Evolutionary conservation across 1,140 invertebrate species (phyloP).

Genomic region (Drosophila bocqueti): DNA sequence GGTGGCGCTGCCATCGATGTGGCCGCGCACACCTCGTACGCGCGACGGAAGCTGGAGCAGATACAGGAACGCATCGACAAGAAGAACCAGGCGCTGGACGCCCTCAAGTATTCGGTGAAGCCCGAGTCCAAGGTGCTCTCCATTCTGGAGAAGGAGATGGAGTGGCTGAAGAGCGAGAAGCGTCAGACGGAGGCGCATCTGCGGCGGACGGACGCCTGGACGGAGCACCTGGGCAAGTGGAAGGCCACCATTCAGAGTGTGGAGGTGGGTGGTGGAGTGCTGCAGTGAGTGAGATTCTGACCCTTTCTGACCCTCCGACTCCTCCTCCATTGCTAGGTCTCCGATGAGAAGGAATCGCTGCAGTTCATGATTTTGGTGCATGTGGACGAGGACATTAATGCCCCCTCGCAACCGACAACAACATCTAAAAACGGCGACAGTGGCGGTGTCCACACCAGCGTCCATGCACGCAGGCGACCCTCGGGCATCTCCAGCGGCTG

Average conservation of each 20-base stretch:
- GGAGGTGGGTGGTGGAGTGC: constrained; percentile 86
- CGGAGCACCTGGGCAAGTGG: constrained; percentile 94
- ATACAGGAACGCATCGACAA: constrained; percentile 92
- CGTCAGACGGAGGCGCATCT: constrained; percentile 93
- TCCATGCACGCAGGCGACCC: constrained; percentile 85
- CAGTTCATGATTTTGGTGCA: constrained; percentile 94
- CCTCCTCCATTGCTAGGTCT: constrained; percentile 85
- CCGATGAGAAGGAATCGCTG: constrained; percentile 91
- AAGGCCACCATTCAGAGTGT: constrained; percentile 92
- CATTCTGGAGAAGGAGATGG: constrained; percentile 93
- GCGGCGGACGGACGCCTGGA: constrained; percentile 94
- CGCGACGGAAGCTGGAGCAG: constrained; percentile 92
- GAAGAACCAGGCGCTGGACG: constrained; percentile 92
- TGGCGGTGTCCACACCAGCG: constrained; percentile 17
- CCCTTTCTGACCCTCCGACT: too few species aligned
- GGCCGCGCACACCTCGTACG: constrained; percentile 93
- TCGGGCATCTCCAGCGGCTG: constrained; percentile 91
- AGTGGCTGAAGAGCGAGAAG: constrained; percentile 91
- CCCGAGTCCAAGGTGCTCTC: constrained; percentile 91
- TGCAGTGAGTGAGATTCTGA: too few species aligned
- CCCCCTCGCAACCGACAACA: constrained; percentile 43
- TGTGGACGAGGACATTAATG: constrained; percentile 87
- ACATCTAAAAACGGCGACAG: constrained; percentile 49
- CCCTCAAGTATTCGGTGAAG: constrained; percentile 90
- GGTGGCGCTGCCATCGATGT: constrained; percentile 87